Conservation (phyloP, 2,113 vertebrate species). For the Anarhynchus alexandrinus region DNA sequence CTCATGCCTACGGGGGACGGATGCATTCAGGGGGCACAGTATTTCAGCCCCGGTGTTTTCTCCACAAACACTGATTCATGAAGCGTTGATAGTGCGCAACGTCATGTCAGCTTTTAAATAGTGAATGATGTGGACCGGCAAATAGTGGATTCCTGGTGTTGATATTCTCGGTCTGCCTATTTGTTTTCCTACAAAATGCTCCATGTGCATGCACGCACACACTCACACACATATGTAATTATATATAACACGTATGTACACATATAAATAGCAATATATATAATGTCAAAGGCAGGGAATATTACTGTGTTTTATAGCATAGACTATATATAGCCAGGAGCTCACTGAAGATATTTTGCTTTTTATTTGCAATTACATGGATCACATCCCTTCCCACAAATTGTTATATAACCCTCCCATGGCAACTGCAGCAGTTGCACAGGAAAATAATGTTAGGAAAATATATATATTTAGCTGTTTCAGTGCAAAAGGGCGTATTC, state of each 20-base stretch:
- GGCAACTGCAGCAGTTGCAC: background rate
- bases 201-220: accelerated
- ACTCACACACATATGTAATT: background rate
- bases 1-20: accelerated
- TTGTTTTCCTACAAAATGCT: background rate
- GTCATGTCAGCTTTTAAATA: background rate
- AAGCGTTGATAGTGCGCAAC: background rate
- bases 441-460: background rate
- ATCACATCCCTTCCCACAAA: background rate
- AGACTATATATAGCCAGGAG: background rate
- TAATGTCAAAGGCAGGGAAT: background rate
- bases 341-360: background rate
- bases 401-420: background rate
- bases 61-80: background rate
- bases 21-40: too few species aligned
- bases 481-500: background rate
- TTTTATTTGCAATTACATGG: background rate
- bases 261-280: background rate
- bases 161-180: background rate
- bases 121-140: accelerated
- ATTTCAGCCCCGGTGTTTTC: background rate
- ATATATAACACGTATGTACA: background rate
- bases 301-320: background rate
- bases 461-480: background rate
- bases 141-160: background rate